Evolutionary conservation across 2,797 vertebrate genomes (phyloP).

Genomic region (Xerus rutilus): DNA sequence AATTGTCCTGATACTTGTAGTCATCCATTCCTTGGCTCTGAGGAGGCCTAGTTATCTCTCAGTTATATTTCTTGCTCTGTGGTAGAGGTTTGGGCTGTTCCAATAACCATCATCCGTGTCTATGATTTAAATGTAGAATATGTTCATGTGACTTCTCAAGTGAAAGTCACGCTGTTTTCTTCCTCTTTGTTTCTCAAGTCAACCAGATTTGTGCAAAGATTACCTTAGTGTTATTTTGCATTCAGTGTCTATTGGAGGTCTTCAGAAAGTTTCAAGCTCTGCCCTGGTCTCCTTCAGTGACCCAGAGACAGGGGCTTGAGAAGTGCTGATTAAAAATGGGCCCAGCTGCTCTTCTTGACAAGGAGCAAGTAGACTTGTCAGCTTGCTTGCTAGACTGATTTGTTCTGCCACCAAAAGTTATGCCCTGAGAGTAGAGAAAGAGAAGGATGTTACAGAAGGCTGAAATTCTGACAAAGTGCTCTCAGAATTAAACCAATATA

Average conservation of each 20-base stretch:
- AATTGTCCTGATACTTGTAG: conserved; percentile 90
- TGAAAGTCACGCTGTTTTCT: conserved; percentile 68
- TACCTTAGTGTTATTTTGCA: conserved; percentile 46
- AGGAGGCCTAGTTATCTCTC: conserved; percentile 65
- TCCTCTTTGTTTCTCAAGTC: conserved; percentile 20
- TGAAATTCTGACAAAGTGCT: background rate
- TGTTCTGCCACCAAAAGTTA: conserved; percentile 80
- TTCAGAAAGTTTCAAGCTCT: conserved; percentile 73
- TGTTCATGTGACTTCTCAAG: background rate
- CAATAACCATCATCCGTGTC: conserved; percentile 93
- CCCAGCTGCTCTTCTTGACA: conserved; percentile 70
- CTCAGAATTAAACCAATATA: conserved; percentile 26
- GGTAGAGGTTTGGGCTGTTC: conserved; percentile 90
- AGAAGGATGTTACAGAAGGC: conserved; percentile 72
- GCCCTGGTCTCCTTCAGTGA: conserved; percentile 66
- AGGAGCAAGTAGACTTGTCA: conserved; percentile 70
- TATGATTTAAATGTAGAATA: conserved; percentile 68
- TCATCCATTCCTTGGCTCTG: conserved; percentile 87
- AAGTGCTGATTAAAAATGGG: conserved; percentile 63
- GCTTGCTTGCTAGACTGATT: conserved; percentile 60
- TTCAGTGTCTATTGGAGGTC: conserved; percentile 69
- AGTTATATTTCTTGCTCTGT: conserved; percentile 85
- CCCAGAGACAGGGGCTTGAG: conserved; percentile 14
- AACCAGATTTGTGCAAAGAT: conserved; percentile 42
- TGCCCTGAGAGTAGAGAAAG: conserved; percentile 78